These are phyloP conservation scores for Austrofundulus limnaeus DNA, from an alignment of 2,113 vertebrate genomes.

Conservation along the genomic window DNA sequence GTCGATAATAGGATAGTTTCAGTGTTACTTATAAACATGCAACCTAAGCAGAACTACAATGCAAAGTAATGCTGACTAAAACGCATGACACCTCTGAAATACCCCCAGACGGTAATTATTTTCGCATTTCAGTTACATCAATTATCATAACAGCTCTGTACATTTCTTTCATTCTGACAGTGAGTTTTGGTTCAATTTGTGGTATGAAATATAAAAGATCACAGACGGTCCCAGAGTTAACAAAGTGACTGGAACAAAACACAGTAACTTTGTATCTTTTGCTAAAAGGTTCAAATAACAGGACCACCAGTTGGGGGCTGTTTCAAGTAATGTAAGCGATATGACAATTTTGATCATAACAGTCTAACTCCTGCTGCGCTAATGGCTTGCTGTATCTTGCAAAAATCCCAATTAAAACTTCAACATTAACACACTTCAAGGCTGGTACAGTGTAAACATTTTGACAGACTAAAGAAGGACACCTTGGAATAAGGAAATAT, in stretches of 20 bases:
- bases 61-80: neutral
- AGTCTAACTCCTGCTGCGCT: conserved; percentile 14
- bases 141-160: neutral
- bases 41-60: neutral
- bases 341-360: conserved; percentile 35
- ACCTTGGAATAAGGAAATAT: conserved; percentile 60
- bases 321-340: conserved; percentile 41
- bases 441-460: conserved; percentile 24
- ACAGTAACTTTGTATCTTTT: conserved; percentile 5
- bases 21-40: neutral
- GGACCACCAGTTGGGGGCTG: conserved; percentile 7
- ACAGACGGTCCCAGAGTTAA: conserved; percentile 9
- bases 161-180: conserved; percentile 19
- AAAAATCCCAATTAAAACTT: conserved; percentile 55
- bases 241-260: conserved; percentile 14
- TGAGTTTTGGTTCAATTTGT: conserved; percentile 11
- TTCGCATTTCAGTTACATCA: neutral
- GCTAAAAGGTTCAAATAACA: conserved; percentile 28
- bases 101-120: neutral
- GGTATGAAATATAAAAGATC: conserved; percentile 30
- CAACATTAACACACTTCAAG: conserved; percentile 38
- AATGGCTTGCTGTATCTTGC: conserved; percentile 30
- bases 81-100: neutral
- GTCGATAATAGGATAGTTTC: neutral
- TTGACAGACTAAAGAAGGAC: conserved; percentile 54